These are phyloP conservation scores for Neocrepidodera transversa DNA, from an alignment of 2,888 invertebrate species.

Conservation along the genomic window DNA sequence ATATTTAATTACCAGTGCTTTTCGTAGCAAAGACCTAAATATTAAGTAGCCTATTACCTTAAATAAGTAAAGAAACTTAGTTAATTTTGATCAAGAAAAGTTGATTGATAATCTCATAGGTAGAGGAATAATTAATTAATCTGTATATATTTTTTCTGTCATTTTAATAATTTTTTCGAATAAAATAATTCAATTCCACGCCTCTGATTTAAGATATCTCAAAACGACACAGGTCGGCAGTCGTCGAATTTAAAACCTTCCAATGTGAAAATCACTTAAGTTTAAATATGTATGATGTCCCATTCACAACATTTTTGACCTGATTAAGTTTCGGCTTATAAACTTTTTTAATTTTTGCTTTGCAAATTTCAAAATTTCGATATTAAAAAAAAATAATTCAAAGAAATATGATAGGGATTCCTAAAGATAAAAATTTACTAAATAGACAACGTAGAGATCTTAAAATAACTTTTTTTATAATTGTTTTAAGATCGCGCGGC, in stretches of 20 bases:
- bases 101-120: too few relatives aligned
- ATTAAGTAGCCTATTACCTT: too few relatives aligned
- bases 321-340: conserved; percentile 16
- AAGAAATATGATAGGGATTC: conserved; percentile 9
- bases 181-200: too few relatives aligned
- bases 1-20: too few relatives aligned
- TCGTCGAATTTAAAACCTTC: conserved; percentile 46
- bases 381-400: too few relatives aligned
- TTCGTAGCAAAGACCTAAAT: too few relatives aligned
- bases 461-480: conserved; percentile 29
- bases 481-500: conserved; percentile 28
- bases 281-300: conserved; percentile 39
- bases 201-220: conserved; percentile 40
- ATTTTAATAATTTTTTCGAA: too few relatives aligned
- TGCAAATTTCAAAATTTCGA: not conserved
- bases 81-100: too few relatives aligned
- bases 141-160: too few relatives aligned
- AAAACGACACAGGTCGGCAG: conserved; percentile 45
- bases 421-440: conserved; percentile 12
- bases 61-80: too few relatives aligned
- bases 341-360: not conserved
- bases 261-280: conserved; percentile 46
- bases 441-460: conserved; percentile 18
- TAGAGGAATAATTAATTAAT: too few relatives aligned
- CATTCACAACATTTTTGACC: conserved; percentile 39